These are phyloP conservation scores for Cristatella mucedo DNA, from an alignment of 2,888 invertebrate species.

Conservation along the genomic window DNA sequence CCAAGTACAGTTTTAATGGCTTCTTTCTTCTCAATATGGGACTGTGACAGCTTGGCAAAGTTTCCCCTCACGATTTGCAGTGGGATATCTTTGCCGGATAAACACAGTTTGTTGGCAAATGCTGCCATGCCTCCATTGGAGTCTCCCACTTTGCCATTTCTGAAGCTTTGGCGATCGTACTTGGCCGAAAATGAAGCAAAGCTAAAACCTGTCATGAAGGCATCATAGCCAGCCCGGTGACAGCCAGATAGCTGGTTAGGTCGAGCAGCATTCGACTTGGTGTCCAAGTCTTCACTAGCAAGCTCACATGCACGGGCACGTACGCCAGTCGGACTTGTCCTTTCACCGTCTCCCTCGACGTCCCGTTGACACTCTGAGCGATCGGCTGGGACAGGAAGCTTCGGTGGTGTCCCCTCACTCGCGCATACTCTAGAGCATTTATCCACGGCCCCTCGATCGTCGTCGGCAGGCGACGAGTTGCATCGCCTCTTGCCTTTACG, in stretches of 20 bases:
- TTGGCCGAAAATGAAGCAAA: slow-evolving; percentile 24
- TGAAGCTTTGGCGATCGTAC: background rate
- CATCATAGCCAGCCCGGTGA: slow-evolving; percentile 40
- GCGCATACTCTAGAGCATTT: too few relatives aligned
- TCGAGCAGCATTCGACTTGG: slow-evolving; percentile 12
- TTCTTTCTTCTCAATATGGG: slow-evolving; percentile 19
- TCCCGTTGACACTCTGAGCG: too few relatives aligned
- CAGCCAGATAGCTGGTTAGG: too few relatives aligned
- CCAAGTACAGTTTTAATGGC: too few relatives aligned
- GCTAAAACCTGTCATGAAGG: slow-evolving; percentile 40
- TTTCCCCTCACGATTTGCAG: slow-evolving; percentile 29
- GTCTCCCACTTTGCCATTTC: slow-evolving; percentile 10
- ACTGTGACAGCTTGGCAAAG: slow-evolving; percentile 30
- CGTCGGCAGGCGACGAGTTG: too few relatives aligned
- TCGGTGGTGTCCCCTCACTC: background rate
- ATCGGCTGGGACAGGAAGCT: background rate
- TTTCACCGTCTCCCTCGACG: too few relatives aligned
- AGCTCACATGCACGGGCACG: too few relatives aligned
- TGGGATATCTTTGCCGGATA: slow-evolving; percentile 37
- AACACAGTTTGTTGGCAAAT: slow-evolving; percentile 31
- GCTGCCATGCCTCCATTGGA: slow-evolving; percentile 17
- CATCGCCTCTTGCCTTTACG: too few relatives aligned
- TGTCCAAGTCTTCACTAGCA: too few relatives aligned
- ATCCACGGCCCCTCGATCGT: too few relatives aligned
- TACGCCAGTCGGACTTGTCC: too few relatives aligned